A percentile compares a stretch with the other conserved stretches of the same genome.
Conservation (phyloP, 1,140 invertebrate genomes). For the Ceratitis capitata region DNA sequence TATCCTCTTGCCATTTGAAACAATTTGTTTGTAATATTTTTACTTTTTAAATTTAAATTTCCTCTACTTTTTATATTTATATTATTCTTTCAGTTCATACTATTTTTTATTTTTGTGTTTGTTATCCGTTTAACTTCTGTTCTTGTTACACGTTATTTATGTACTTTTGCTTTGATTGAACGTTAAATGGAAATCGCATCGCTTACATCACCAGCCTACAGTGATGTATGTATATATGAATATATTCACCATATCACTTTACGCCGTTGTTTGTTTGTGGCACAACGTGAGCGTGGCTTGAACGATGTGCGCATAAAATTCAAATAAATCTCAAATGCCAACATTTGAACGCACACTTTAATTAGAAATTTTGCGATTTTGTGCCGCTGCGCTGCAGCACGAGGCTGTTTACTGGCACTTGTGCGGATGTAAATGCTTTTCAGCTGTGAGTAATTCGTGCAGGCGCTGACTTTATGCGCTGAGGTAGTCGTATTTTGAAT, state of each 20-base stretch:
- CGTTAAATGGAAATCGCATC: neutral
- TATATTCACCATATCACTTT: too few species aligned
- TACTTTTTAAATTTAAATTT: too few species aligned
- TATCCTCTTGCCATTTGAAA: neutral
- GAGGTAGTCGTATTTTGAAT: neutral
- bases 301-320: conserved; percentile 39
- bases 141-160: neutral
- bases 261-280: too few species aligned
- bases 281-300: neutral
- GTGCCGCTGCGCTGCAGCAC: neutral
- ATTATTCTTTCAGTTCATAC: neutral
- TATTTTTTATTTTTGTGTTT: neutral
- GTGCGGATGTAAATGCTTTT: neutral
- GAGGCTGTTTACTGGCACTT: neutral
- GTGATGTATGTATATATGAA: too few species aligned
- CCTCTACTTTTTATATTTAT: neutral
- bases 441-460: neutral
- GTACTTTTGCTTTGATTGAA: conserved; percentile 11
- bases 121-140: neutral
- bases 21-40: neutral
- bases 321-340: conserved; percentile 41
- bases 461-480: neutral
- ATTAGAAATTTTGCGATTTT: conserved; percentile 9
- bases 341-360: conserved; percentile 30
- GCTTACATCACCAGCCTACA: neutral